A percentile compares a stretch with the other conserved stretches of the same genome.
These are phyloP conservation scores for Peromyscus maniculatus DNA, from an alignment of 2,113 vertebrate species.

Conservation along the genomic window DNA sequence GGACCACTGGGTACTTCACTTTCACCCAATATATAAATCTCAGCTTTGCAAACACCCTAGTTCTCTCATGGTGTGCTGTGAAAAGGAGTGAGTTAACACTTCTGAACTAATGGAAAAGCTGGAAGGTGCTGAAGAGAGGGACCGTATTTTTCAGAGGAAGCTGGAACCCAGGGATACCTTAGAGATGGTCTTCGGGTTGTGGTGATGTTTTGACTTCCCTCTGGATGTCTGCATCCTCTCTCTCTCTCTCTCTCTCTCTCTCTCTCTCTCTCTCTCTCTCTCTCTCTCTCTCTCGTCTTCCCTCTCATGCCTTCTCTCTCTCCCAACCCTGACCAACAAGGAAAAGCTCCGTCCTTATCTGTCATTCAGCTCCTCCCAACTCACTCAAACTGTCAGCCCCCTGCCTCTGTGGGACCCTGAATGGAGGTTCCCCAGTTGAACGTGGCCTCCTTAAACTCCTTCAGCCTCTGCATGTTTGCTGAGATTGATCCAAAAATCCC, in stretches of 20 bases:
- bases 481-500: conserved; percentile 64
- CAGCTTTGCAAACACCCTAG: background rate
- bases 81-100: conserved; percentile 4
- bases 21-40: background rate
- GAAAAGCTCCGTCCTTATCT: background rate
- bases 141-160: background rate
- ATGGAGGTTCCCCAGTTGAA: background rate
- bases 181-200: background rate
- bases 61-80: background rate
- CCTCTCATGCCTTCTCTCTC: background rate
- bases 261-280: background rate
- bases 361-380: conserved; percentile 29
- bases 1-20: fast-evolving
- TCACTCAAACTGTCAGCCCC: conserved; percentile 34
- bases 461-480: background rate
- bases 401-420: background rate
- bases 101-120: background rate
- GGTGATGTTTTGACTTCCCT: background rate
- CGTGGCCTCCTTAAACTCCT: background rate
- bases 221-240: background rate
- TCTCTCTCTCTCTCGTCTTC: background rate
- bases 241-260: background rate
- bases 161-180: background rate
- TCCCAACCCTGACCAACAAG: background rate
- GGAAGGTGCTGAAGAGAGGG: background rate